phyloP scores from a whole-genome alignment of 1,140 invertebrate genomes.

The Rhagoletis zephyria region DNA sequence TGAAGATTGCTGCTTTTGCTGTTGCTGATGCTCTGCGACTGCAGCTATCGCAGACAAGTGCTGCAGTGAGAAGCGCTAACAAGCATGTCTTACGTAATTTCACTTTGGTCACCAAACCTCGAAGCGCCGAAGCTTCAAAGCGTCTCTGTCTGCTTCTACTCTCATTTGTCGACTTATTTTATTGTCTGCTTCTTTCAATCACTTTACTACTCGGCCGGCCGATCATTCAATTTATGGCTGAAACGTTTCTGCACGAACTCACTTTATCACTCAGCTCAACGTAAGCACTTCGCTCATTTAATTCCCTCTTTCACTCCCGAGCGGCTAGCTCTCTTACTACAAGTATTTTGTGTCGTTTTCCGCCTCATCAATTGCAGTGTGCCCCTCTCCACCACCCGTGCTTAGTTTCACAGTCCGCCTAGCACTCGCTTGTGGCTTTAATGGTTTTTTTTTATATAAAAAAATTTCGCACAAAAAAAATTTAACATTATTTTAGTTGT shows the following conservation, averaged over 20 bases:
- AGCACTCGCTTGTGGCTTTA: background rate
- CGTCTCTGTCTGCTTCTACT: background rate
- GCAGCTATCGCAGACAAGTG: no score
- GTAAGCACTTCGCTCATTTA: background rate
- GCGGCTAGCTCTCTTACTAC: background rate
- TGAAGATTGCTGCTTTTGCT: background rate
- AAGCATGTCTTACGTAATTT: constrained; percentile 48
- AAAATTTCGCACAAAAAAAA: background rate
- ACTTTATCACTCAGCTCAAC: background rate
- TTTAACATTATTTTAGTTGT: constrained; percentile 21
- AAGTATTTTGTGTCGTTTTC: background rate
- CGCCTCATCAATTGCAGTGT: background rate
- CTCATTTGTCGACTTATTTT: constrained; percentile 10
- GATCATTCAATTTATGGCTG: background rate
- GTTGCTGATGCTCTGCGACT: background rate
- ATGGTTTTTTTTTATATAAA: background rate
- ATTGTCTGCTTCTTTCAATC: background rate
- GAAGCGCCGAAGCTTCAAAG: no score
- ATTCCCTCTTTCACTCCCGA: background rate
- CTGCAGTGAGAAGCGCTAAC: background rate
- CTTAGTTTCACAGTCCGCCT: background rate
- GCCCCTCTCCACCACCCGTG: background rate
- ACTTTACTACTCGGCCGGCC: background rate
- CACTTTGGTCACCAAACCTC: constrained; percentile 7
- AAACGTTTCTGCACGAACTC: background rate